phyloP scores from a whole-genome alignment of 2,113 vertebrate genomes.

The Lycocorax pyrrhopterus region DNA sequence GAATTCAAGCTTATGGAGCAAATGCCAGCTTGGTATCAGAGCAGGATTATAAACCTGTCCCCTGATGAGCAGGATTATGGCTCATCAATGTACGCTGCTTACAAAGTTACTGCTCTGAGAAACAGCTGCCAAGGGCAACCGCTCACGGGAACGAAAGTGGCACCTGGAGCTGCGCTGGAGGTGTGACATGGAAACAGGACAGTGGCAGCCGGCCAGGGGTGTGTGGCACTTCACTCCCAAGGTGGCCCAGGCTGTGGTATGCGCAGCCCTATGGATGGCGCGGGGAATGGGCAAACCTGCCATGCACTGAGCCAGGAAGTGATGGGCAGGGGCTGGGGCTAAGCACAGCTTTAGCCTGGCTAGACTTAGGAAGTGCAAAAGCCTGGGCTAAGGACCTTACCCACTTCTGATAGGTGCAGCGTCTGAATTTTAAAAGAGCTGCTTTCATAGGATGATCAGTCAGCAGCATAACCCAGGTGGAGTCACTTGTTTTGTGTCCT shows the following conservation, averaged over 20 bases:
- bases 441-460: not conserved
- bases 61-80: not conserved
- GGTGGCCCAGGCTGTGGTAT: not conserved
- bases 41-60: not conserved
- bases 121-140: not conserved
- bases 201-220: not conserved
- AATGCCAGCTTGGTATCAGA: not conserved
- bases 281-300: not conserved
- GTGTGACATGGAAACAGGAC: not conserved
- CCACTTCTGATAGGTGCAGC: not conserved
- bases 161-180: rapidly evolving
- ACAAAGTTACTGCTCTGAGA: not conserved
- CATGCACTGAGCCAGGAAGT: rapidly evolving
- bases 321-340: not conserved
- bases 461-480: rapidly evolving
- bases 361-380: not conserved
- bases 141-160: rapidly evolving
- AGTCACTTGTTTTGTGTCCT: not conserved
- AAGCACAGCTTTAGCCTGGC: not conserved
- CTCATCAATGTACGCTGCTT: rapidly evolving
- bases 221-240: not conserved
- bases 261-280: rapidly evolving
- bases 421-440: not conserved
- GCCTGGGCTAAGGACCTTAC: not conserved
- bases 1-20: rapidly evolving